A percentile compares a stretch with the other conserved stretches of the same genome.
Evolutionary conservation across 2,797 vertebrate genomes (phyloP).

Genomic region (Brachymystax lenok): DNA sequence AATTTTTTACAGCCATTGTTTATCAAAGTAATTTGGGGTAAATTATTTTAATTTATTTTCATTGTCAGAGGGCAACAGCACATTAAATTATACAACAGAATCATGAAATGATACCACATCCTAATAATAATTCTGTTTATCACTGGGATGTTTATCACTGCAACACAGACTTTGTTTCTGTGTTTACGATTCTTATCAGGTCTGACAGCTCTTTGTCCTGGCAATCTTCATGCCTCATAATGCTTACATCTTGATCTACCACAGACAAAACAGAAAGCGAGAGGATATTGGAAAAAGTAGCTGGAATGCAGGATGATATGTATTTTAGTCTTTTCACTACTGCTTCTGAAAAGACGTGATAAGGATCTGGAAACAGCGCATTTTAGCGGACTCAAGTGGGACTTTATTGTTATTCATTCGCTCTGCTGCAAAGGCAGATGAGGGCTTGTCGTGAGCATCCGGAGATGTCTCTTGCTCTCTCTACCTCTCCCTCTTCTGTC

Average conservation of each 20-base stretch:
- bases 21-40: background rate
- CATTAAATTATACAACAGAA: no score
- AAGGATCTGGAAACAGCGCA: conserved; percentile 68
- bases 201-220: conserved; percentile 62
- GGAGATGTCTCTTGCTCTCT: conserved; percentile 56
- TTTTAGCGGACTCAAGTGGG: conserved; percentile 61
- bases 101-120: background rate
- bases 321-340: conserved; percentile 47
- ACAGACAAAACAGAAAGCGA: conserved; percentile 38
- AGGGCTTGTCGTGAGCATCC: conserved; percentile 74
- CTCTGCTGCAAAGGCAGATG: conserved; percentile 67
- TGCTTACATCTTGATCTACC: conserved; percentile 61
- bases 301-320: conserved; percentile 41
- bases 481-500: background rate
- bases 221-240: conserved; percentile 68
- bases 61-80: no score
- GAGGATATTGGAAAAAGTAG: conserved; percentile 42
- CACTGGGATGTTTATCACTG: conserved; percentile 30
- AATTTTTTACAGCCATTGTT: background rate
- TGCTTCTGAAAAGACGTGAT: conserved; percentile 55
- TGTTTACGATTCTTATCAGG: conserved; percentile 70
- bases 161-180: conserved; percentile 41
- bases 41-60: no score
- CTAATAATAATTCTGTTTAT: conserved; percentile 24
- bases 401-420: conserved; percentile 72